Evolutionary conservation across 2,888 invertebrate genomes (phyloP), one percentile per base, ranked within the genome.

Genomic region (Mantis religiosa): DNA sequence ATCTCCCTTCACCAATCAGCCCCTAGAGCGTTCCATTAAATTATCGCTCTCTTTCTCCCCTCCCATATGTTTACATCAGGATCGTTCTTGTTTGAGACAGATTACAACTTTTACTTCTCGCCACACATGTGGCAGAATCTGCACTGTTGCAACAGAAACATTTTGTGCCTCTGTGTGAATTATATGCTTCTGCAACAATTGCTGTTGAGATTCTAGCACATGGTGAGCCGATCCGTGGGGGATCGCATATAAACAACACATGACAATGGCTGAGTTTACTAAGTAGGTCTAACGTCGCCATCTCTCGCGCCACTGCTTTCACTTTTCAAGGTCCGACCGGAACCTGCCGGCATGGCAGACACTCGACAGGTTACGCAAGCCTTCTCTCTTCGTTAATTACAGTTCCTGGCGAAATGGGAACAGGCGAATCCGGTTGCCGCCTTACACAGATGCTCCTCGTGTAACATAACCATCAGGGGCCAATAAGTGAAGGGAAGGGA

Each of bases 311-410:
- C 86, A 27, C 28, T 71, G 86, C 86, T 86, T 86, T 86, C 86
- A 86, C 86, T 86, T 86, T 28, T 86, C 81, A 81, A 86, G 81
- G 86, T 86, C 81, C 85, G 34, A 47, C 47, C 85, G 47, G 85
- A 47, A 47, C 85, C 54, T 71, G 54, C 54, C 54, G 15, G 54
- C 54, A 71, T 25, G 15, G 54, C 54, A 71, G 54, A 71, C 54
- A 71, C 54, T 71, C 54, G 54, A 71, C 54, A 71, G 54, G 54
- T 71, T 71, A 20, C 54, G 54, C 54, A 71, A 71, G 54, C 54
- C 54, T 71, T 71, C 54, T 54, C 54, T 71, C 54, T 71, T 71
- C 54, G 54, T 71, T 71, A 71, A 71, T 71, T 20, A 71, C 54
- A 71, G 54, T 71, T 71, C 54, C 54, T 71, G 54, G 54, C 54